Evolutionary conservation across 2,797 vertebrate species (phyloP), one percentile per base, ranked within the genome.

Genomic region (Philypnodon macrostomus): DNA sequence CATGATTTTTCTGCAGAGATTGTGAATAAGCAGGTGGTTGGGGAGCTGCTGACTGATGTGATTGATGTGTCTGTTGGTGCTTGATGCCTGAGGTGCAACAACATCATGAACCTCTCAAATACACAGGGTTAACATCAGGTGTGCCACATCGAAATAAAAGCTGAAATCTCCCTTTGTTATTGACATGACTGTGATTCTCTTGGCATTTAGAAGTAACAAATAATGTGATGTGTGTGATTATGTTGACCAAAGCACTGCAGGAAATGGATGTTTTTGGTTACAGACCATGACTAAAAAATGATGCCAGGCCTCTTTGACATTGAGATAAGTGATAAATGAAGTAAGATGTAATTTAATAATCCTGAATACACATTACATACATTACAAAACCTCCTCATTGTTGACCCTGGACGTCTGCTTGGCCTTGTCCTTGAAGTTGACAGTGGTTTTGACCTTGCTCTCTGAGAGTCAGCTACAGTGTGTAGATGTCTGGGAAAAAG

Each of bases 341-440:
- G n/a, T n/a, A n/a, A n/a, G n/a, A n/a, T n/a, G n/a, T n/a, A n/a
- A n/a, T n/a, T n/a, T n/a, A n/a, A n/a, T n/a, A n/a, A n/a, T n/a
- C n/a, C n/a, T n/a, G n/a, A n/a, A n/a, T n/a, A n/a, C n/a, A n/a
- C n/a, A n/a, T n/a, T n/a, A n/a, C n/a, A n/a, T n/a, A n/a, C n/a
- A n/a, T n/a, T n/a, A n/a, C n/a, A n/a, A n/a, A n/a, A n/a, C n/a
- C n/a, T n/a, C n/a, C n/a, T n/a, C 39, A 42, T 41, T 58, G 69
- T 58, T 59, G 39, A 57, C 65, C 70, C 52, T 23, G 37, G 46
- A 62, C 58, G 18, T 51, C 50, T 56, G 58, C 56, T 55, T 63
- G 67, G 55, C 69, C 65, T 66, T 23, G 58, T 64, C 69, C 72
- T 80, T 61, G 65, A 55, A 13, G 69, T 62, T 80, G 79, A 81